A percentile compares a stretch with the other conserved stretches of the same genome.
Conservation (phyloP, 2,113 vertebrate genomes). For the Typhlomys cinereus region DNA sequence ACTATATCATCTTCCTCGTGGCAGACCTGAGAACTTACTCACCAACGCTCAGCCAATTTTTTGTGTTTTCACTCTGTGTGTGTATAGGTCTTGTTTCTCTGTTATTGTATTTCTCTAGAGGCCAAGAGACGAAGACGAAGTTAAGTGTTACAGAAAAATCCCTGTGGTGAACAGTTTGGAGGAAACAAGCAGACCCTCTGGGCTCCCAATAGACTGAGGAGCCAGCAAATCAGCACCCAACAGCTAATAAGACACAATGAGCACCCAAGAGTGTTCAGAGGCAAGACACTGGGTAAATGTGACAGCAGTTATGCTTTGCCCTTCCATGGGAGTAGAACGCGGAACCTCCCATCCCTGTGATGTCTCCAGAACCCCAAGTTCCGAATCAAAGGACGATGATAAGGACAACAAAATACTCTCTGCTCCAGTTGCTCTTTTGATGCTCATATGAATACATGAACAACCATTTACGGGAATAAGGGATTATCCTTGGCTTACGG, state of each 20-base stretch:
- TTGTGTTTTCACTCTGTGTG: background rate
- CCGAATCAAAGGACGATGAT: background rate
- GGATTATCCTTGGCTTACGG: no score
- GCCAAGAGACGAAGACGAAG: background rate
- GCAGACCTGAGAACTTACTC: background rate
- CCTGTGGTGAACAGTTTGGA: background rate
- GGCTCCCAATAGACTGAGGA: background rate
- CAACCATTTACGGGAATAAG: no score
- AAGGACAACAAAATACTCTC: background rate
- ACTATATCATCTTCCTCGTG: background rate
- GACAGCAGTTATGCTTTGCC: background rate
- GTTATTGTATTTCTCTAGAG: constrained; percentile 10
- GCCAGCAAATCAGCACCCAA: background rate
- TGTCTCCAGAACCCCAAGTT: background rate
- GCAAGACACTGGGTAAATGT: background rate
- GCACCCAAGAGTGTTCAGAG: background rate
- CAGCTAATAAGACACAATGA: background rate
- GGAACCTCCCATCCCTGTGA: background rate
- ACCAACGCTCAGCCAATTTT: background rate
- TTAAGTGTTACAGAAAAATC: background rate
- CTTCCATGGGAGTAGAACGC: background rate
- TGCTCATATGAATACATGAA: no score
- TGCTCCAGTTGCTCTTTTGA: no score
- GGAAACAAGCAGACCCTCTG: background rate
- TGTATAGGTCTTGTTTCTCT: background rate